Conservation (phyloP, 2,113 vertebrate genomes). For the Leucoraja erinaceus region DNA sequence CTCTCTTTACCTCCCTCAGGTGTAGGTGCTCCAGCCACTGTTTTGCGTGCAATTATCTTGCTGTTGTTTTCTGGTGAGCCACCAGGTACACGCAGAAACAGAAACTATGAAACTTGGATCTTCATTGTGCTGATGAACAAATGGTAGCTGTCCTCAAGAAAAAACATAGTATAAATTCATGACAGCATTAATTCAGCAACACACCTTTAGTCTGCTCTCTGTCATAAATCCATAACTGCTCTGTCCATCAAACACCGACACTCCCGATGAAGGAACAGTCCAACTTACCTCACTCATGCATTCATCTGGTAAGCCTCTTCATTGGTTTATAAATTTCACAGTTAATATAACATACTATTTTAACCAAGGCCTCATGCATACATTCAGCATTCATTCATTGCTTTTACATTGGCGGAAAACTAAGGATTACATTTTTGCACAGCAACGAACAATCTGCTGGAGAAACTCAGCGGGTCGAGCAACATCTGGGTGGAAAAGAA, state of each 20-base stretch:
- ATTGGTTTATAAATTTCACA: neutral
- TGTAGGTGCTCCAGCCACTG: neutral
- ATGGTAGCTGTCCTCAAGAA: neutral
- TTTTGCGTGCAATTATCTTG: neutral
- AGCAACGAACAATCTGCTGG: too few species aligned
- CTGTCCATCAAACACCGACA: too few species aligned
- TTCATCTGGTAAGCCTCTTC: neutral
- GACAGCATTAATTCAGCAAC: neutral
- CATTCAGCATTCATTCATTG: neutral
- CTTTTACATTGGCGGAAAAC: neutral
- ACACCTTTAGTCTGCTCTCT: too few species aligned
- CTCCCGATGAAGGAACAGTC: neutral
- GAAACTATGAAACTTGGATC: neutral
- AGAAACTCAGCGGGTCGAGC: too few species aligned
- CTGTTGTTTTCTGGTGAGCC: neutral
- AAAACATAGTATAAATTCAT: neutral
- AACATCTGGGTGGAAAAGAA: too few species aligned
- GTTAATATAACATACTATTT: neutral
- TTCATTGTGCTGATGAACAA: neutral
- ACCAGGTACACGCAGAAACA: neutral
- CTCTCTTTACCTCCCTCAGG: neutral
- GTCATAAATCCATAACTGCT: neutral
- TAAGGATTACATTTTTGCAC: neutral
- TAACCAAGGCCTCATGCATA: neutral
- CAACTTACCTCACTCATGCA: neutral